These are phyloP conservation scores for Tupaia chinensis DNA, from an alignment of 2,113 vertebrate genomes.

Conservation along the genomic window DNA sequence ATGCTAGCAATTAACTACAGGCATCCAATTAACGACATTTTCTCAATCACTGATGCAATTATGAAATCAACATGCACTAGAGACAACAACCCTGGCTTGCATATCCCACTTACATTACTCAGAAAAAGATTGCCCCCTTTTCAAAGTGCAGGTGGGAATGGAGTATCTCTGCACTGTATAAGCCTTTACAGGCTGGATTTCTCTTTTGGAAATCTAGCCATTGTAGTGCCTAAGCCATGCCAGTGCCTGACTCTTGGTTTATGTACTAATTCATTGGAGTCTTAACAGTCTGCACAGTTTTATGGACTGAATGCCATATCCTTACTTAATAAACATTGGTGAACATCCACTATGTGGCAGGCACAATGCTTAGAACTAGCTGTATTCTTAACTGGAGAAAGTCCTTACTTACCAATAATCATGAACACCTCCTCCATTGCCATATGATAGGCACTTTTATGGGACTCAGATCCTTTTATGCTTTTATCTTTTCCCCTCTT, in stretches of 20 bases:
- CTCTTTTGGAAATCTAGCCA: not conserved
- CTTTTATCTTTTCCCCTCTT: not conserved
- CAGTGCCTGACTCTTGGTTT: not conserved
- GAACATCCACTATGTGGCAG: not conserved
- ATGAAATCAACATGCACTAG: not conserved
- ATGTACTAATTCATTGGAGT: not conserved
- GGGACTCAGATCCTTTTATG: not conserved
- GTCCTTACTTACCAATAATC: not conserved
- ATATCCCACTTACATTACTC: not conserved
- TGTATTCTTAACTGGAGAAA: not conserved
- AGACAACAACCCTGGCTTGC: not conserved
- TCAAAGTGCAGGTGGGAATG: not conserved
- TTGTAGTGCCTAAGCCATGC: not conserved
- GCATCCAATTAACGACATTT: slow-evolving; percentile 10
- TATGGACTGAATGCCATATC: not conserved
- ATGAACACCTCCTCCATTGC: not conserved
- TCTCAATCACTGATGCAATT: slow-evolving; percentile 15
- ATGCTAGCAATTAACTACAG: not conserved
- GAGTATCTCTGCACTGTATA: not conserved
- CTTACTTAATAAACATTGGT: not conserved
- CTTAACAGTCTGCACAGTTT: not conserved
- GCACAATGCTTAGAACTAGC: not conserved
- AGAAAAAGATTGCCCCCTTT: not conserved
- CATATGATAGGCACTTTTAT: not conserved
- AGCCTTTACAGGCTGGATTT: not conserved